Evolutionary conservation across 2,113 vertebrate species (phyloP).

Genomic region (Gallinago jamesoni): DNA sequence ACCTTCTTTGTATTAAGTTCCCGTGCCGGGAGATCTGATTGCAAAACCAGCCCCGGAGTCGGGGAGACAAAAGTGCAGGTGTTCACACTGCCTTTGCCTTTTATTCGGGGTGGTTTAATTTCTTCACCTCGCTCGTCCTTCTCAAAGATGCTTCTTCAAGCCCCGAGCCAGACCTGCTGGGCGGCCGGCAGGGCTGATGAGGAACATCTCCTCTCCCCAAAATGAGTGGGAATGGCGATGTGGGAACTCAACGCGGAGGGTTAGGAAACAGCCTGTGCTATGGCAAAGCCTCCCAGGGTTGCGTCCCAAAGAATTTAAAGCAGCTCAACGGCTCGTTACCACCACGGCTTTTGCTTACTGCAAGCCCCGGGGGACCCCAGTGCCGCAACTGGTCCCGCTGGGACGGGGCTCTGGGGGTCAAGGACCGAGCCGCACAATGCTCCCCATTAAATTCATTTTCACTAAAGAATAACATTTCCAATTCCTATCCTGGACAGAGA

Average conservation of each 20-base stretch:
- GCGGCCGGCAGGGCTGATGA: neutral
- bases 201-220: neutral
- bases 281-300: neutral
- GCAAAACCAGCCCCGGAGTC: neutral
- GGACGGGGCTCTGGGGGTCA: neutral
- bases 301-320: neutral
- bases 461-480: too few relatives aligned
- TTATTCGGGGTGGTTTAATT: neutral
- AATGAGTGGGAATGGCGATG: neutral
- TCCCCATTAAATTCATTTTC: neutral
- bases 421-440: rapidly evolving
- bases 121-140: neutral
- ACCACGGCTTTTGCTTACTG: rapidly evolving
- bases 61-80: neutral
- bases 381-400: neutral
- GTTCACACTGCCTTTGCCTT: neutral
- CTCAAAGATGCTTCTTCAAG: neutral
- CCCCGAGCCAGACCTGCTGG: neutral
- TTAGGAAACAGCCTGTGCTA: neutral
- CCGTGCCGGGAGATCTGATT: neutral
- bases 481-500: neutral
- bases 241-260: neutral
- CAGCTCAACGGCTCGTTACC: neutral
- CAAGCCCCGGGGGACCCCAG: neutral
- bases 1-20: neutral